Base-by-base conservation (phyloP, 2,113 vertebrate genomes). In the Baryphthengus martii region DNA sequence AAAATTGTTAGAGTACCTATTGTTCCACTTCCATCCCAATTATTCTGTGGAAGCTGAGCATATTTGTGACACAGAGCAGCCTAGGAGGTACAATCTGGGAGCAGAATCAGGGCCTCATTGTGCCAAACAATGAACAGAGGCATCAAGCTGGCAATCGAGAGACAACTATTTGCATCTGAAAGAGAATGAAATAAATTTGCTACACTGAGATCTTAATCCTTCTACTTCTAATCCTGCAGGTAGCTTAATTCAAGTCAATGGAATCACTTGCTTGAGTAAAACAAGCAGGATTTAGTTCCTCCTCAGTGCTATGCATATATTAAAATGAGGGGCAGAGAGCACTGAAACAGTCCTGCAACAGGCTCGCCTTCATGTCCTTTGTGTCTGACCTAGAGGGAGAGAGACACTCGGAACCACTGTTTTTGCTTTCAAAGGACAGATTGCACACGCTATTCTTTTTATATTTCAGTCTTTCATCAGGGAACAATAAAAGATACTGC, bases 161-260 rank as follows among this genome's bases (percentile, higher is more conserved):
- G 59, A 67, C 0, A 0, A 55, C 18, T n/a, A 96, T 96, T 91
- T 96, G 84, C 93, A 95, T 96, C 82, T 95, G 91, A 91, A 95
- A 93, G 86, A 83, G 58, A 73, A 35, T 59, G n/a, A 66, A 96
- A 96, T 73, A 25, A 73, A 94, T 90, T 94, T 88, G 53, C 63
- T 68, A 52, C 14, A 10, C 45, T 65, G 29, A 94, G 17, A 53
- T 94, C 91, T 89, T 94, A 93, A 90, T 94, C 74, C 47, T 78
- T 82, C 86, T 81, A 13, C 20, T 70, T 78, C 71, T 85, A 85
- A 91, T 93, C 81, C 58, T 35, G 17, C 82, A 96, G 89, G 95
- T 95, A 97, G 24, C 19, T 96, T 80, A 88, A 93, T 77, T 85
- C 49, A 66, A 80, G 53, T 90, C 85, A 90, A 74, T 70, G 75